A percentile compares a stretch with the other conserved stretches of the same genome.
Conservation (phyloP, 2,888 invertebrate species). For the Corythucha ciliata region DNA sequence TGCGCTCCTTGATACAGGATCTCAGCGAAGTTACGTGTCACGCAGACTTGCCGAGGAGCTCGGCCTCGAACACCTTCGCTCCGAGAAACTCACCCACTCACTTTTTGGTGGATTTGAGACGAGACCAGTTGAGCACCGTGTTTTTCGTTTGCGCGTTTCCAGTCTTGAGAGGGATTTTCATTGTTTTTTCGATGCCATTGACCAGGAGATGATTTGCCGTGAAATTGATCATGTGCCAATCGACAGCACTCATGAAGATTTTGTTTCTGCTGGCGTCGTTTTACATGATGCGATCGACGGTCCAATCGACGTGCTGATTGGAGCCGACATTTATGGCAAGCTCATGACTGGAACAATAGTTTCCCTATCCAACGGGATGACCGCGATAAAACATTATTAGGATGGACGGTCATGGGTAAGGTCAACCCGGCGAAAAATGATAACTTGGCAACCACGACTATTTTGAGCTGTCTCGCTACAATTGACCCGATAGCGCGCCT, state of each 20-base stretch:
- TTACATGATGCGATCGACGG: not conserved
- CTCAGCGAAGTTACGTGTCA: conserved; percentile 7
- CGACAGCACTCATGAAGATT: too few relatives aligned
- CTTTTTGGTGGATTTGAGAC: conserved; percentile 14
- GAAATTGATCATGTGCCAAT: not conserved
- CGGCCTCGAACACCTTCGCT: not conserved
- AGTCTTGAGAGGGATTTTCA: not conserved
- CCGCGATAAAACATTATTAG: conserved; percentile 6
- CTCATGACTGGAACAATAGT: not conserved
- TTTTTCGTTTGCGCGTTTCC: not conserved
- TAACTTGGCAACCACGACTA: not conserved
- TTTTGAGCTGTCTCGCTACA: not conserved
- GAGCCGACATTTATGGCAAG: conserved; percentile 8
- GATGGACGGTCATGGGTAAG: conserved; percentile 16
- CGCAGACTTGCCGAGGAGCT: not conserved
- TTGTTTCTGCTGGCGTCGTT: too few relatives aligned
- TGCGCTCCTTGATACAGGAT: conserved; percentile 8
- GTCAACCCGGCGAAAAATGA: not conserved
- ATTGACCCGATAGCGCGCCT: conserved; percentile 10
- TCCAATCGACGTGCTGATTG: conserved; percentile 8
- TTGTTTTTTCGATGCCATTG: not conserved
- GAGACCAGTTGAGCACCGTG: not conserved
- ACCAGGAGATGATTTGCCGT: conserved; percentile 7
- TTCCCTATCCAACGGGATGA: not conserved
- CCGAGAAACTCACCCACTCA: conserved; percentile 1